A percentile compares a stretch with the other conserved stretches of the same genome.
These are phyloP conservation scores for Clunio marinus DNA, from an alignment of 2,888 invertebrate genomes.

Conservation along the genomic window DNA sequence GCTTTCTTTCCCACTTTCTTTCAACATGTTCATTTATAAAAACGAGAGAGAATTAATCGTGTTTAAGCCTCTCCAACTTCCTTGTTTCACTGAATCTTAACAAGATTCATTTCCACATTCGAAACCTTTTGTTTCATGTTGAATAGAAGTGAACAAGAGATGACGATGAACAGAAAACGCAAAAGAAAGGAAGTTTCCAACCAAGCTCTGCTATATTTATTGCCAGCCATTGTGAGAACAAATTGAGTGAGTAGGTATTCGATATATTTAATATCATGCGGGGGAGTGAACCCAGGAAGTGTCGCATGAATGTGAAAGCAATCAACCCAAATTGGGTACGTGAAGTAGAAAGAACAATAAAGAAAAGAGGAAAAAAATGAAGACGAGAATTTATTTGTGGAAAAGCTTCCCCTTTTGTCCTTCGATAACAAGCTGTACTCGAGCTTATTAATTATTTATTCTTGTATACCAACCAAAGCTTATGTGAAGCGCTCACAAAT, in stretches of 20 bases:
- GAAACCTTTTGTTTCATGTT: neutral
- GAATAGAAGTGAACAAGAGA: neutral
- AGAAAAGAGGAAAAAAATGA: neutral
- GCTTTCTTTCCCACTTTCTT: no score
- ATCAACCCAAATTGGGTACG: conserved; percentile 34
- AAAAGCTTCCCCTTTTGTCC: no score
- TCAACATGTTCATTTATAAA: no score
- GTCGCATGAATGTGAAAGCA: conserved; percentile 28
- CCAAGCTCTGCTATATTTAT: conserved; percentile 32
- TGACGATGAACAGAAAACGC: neutral
- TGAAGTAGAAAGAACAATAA: neutral
- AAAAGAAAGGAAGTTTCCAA: no score
- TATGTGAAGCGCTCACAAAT: no score
- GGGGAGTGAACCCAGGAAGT: neutral
- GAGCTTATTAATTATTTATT: neutral
- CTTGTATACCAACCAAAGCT: no score
- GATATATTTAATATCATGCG: conserved; percentile 14
- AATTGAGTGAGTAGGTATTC: conserved; percentile 34
- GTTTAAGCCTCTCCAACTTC: no score
- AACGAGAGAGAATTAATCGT: no score
- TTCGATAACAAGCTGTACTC: neutral
- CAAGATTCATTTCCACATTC: neutral
- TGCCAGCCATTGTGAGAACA: conserved; percentile 27
- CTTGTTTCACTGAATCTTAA: neutral
- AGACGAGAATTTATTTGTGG: neutral